Conservation (phyloP, 2,888 invertebrate species). For the Apomyelois bistriatella region DNA sequence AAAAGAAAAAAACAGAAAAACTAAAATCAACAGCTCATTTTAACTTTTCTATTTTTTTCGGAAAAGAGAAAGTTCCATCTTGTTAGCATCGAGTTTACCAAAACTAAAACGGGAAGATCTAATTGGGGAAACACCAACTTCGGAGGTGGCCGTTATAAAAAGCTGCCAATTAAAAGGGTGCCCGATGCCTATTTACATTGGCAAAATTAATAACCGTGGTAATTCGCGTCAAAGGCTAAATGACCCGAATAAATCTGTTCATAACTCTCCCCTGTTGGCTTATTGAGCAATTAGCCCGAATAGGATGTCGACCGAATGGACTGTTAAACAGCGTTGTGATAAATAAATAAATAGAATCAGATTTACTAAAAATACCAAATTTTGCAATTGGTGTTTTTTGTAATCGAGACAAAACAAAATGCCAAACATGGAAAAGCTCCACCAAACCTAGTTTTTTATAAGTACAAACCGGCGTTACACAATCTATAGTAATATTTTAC, state of each 20-base stretch:
- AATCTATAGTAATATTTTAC: no score
- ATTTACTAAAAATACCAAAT: no score
- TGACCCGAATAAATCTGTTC: constrained; percentile 28
- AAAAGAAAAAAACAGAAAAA: no score
- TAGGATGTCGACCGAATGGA: constrained; percentile 18
- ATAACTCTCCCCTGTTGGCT: constrained; percentile 23
- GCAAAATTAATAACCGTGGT: constrained; percentile 24
- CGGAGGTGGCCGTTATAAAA: not conserved
- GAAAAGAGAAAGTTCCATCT: not conserved
- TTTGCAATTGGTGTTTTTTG: no score
- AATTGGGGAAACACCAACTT: not conserved
- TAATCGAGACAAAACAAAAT: no score
- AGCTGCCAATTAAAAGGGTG: constrained; percentile 19
- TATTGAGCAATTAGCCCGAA: constrained; percentile 27
- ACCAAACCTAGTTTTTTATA: no score
- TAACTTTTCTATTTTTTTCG: no score
- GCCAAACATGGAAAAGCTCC: no score
- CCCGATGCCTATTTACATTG: constrained; percentile 15
- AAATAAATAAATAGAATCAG: not conserved
- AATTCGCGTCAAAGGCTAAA: constrained; percentile 25
- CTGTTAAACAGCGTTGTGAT: constrained; percentile 20
- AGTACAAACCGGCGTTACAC: no score
- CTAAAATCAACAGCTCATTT: no score
- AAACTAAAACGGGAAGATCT: not conserved
- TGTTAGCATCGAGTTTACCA: not conserved